A percentile compares a stretch with the other conserved stretches of the same genome.
Evolutionary conservation across 2,888 invertebrate species (phyloP).

Genomic region (Andrena flavipes): DNA sequence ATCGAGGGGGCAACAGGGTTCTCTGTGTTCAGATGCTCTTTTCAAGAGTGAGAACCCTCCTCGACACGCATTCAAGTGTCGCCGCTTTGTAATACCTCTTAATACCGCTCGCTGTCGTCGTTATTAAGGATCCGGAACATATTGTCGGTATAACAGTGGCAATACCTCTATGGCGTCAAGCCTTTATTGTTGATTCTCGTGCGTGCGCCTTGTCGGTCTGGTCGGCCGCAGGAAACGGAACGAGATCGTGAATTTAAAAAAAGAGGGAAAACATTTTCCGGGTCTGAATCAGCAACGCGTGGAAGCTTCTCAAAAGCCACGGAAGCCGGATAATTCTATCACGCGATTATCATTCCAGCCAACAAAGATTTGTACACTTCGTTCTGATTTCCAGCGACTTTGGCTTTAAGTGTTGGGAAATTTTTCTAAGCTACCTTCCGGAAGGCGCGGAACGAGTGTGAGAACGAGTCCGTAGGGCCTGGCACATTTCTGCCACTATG

Average conservation of each 20-base stretch:
- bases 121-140: constrained; percentile 81
- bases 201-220: constrained; percentile 9
- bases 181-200: constrained; percentile 64
- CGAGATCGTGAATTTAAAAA: neutral
- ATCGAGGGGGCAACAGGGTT: constrained; percentile 72
- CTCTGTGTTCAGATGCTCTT: constrained; percentile 80
- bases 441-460: constrained; percentile 12
- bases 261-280: neutral
- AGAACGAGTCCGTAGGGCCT: constrained; percentile 43
- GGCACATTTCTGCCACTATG: constrained; percentile 48
- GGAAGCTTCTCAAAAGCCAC: neutral
- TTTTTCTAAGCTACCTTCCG: neutral
- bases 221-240: constrained; percentile 47
- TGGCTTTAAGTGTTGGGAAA: neutral
- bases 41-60: constrained; percentile 79
- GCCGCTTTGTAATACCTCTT: constrained; percentile 82
- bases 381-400: neutral
- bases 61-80: constrained; percentile 83
- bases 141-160: constrained; percentile 77
- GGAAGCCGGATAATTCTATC: neutral
- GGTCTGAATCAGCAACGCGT: neutral
- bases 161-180: constrained; percentile 75
- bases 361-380: too few relatives aligned
- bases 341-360: too few relatives aligned
- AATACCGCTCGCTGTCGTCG: constrained; percentile 81